These are phyloP conservation scores for Porites rus DNA, from an alignment of 92 coral and sea anemone genomes.

Conservation along the genomic window DNA sequence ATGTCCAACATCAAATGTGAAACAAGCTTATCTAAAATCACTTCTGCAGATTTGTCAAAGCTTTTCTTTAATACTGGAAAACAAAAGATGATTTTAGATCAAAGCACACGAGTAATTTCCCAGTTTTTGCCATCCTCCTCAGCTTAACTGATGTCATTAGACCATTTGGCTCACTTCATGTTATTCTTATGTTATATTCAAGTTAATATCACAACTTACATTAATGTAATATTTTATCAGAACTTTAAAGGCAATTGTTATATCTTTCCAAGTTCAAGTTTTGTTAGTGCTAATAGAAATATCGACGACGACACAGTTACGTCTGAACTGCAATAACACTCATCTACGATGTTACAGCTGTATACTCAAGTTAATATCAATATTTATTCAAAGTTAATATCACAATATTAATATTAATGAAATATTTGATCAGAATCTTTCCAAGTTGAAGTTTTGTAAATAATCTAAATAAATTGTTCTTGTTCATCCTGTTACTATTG, in stretches of 20 bases:
- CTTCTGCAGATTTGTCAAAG: conserved; percentile 44
- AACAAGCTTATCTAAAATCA: conserved; percentile 46
- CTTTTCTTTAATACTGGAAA: conserved; percentile 47
- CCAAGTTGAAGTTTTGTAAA: too few species aligned
- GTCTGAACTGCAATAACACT: too few species aligned
- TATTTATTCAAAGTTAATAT: too few species aligned
- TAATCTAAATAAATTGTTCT: too few species aligned
- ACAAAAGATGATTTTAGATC: conserved; percentile 49
- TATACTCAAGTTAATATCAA: too few species aligned
- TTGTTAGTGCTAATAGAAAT: not conserved
- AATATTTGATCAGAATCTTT: too few species aligned
- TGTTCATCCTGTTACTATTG: too few species aligned
- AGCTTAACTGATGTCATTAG: not conserved
- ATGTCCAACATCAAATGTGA: conserved; percentile 46
- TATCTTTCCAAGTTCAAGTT: not conserved
- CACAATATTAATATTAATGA: too few species aligned
- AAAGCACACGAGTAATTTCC: conserved; percentile 44
- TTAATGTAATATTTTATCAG: not conserved
- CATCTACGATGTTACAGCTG: too few species aligned
- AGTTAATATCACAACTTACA: not conserved
- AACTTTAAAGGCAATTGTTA: not conserved
- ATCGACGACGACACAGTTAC: not conserved
- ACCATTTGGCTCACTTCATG: not conserved
- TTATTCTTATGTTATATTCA: not conserved
- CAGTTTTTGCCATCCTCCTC: conserved; percentile 37